Conservation (phyloP, 2,797 vertebrate genomes). For the Sebastes wilsoni region DNA sequence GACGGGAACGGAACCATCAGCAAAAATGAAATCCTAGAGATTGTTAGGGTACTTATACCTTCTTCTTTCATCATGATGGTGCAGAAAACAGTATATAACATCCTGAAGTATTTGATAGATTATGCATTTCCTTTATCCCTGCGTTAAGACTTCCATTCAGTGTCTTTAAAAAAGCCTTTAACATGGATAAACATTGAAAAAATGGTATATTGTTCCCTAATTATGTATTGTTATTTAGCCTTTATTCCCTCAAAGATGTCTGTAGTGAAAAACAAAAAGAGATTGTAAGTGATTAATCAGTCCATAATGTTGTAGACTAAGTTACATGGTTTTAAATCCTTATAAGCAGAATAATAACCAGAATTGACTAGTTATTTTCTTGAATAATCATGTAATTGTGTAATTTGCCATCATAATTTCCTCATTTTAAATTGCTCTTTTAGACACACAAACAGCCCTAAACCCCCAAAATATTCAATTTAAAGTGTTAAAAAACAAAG, state of each 20-base stretch:
- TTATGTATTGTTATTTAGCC: neutral
- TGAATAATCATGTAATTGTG: neutral
- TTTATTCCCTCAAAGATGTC: neutral
- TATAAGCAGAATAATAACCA: neutral
- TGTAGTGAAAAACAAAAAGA: fast-evolving
- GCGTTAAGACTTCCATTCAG: neutral
- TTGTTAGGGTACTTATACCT: conserved; percentile 83
- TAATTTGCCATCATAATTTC: neutral
- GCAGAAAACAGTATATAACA: neutral
- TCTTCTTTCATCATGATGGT: neutral
- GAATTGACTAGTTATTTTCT: neutral
- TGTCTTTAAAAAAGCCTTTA: neutral
- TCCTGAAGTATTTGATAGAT: neutral
- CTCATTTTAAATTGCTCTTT: neutral
- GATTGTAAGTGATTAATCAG: neutral
- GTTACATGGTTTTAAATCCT: neutral
- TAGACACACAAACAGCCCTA: neutral
- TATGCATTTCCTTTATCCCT: neutral
- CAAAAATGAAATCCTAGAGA: conserved; percentile 92
- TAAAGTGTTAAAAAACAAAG: neutral
- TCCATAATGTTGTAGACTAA: neutral
- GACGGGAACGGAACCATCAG: conserved; percentile 93
- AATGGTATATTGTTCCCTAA: neutral
- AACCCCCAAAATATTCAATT: neutral
- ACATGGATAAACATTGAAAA: neutral